A percentile compares a stretch with the other conserved stretches of the same genome.
Conservation (phyloP, 2,113 vertebrate species). For the Rhipidura dahli region DNA sequence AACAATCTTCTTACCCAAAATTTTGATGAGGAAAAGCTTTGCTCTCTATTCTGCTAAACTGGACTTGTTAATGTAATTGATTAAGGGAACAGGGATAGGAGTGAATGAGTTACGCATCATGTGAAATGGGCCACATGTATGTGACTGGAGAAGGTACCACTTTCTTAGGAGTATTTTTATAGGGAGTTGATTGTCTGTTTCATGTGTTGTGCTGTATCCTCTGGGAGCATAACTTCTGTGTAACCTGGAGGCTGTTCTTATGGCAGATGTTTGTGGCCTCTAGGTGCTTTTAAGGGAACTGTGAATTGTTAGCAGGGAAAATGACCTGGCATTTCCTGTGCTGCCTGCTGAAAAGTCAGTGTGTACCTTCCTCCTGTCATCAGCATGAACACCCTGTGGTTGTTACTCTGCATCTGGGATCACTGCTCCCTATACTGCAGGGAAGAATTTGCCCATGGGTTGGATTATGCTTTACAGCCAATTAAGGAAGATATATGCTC, state of each 20-base stretch:
- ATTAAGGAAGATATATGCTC: not conserved
- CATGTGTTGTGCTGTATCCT: not conserved
- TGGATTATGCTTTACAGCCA: not conserved
- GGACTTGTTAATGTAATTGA: not conserved
- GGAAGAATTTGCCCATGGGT: not conserved
- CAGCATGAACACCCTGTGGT: not conserved
- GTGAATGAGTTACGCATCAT: not conserved
- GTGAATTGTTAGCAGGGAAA: not conserved
- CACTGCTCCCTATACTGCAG: not conserved
- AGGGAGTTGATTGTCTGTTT: not conserved
- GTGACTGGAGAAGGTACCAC: not conserved
- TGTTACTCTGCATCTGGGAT: not conserved
- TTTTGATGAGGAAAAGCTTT: not conserved
- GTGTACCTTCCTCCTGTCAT: not conserved
- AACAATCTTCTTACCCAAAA: not conserved
- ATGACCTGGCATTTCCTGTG: not conserved
- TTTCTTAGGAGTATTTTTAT: not conserved
- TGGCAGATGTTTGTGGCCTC: not conserved
- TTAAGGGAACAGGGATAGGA: not conserved
- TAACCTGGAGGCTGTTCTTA: not conserved
- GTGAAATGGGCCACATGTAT: not conserved
- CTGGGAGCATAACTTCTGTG: not conserved
- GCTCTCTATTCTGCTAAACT: not conserved
- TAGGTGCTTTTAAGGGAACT: not conserved
- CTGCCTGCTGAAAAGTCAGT: not conserved